These are phyloP conservation scores for Acridotheres tristis DNA, from an alignment of 2,797 vertebrate species.

Conservation along the genomic window DNA sequence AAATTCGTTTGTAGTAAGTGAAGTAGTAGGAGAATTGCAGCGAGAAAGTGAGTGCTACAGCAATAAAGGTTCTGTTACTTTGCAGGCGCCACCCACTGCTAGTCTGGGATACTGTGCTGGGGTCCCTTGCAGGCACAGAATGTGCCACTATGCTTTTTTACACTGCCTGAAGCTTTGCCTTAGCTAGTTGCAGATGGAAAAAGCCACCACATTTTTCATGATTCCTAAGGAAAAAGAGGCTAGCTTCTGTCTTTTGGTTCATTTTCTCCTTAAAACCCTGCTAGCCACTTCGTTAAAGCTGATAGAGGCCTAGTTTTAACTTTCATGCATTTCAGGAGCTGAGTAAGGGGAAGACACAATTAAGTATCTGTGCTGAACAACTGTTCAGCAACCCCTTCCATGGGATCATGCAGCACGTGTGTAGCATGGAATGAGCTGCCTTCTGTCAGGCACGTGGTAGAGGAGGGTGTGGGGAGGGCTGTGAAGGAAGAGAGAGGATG, in stretches of 20 bases:
- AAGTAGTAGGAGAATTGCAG: not conserved
- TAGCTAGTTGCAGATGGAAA: not conserved
- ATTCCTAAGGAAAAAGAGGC: not conserved
- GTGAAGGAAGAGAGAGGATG: not conserved
- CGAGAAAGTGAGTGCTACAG: not conserved
- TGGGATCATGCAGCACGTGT: fast-evolving
- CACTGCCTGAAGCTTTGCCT: not conserved
- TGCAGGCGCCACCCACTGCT: not conserved
- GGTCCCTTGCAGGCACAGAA: not conserved
- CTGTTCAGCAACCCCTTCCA: not conserved
- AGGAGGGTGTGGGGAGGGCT: not conserved
- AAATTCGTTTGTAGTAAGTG: not conserved
- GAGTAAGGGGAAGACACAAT: not conserved
- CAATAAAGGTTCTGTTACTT: not conserved
- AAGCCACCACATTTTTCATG: not conserved
- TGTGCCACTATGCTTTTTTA: fast-evolving
- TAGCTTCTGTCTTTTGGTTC: not conserved
- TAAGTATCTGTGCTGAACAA: not conserved
- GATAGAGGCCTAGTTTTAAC: not conserved
- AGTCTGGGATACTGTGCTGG: not conserved
- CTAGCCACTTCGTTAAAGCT: not conserved
- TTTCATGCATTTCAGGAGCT: not conserved
- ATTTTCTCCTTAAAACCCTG: not conserved
- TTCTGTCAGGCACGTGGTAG: fast-evolving
- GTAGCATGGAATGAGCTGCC: not conserved